phyloP scores from a whole-genome alignment of 2,113 vertebrate genomes.

The Cisticola juncidis region DNA sequence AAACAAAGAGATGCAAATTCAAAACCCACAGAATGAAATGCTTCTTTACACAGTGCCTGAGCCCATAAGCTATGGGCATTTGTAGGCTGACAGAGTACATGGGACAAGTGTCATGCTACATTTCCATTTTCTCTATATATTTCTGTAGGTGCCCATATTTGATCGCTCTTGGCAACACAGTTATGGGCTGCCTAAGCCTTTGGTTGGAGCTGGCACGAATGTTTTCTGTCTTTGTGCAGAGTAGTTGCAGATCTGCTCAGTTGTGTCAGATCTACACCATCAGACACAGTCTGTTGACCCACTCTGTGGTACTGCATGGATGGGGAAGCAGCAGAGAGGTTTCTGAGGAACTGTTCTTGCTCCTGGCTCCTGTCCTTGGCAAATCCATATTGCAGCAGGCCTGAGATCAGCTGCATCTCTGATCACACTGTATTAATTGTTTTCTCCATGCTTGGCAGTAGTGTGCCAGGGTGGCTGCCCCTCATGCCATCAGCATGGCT shows the following conservation, averaged over 20 bases:
- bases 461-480: neutral
- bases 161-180: neutral
- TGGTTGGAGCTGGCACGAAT: neutral
- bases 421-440: neutral
- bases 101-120: neutral
- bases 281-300: neutral
- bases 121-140: neutral
- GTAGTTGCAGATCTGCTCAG: rapidly evolving
- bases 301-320: neutral
- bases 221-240: neutral
- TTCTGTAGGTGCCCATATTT: neutral
- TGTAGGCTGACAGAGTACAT: neutral
- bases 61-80: neutral
- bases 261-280: neutral
- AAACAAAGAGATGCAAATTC: neutral
- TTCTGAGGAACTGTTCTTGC: neutral
- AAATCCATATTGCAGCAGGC: neutral
- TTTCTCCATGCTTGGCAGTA: neutral
- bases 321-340: neutral
- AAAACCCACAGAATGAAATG: neutral
- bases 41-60: neutral
- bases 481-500: neutral
- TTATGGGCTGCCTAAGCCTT: neutral
- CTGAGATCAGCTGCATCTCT: neutral
- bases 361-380: neutral